Conservation (phyloP, 1,140 invertebrate genomes). For the Muscidifurax raptorellus region DNA sequence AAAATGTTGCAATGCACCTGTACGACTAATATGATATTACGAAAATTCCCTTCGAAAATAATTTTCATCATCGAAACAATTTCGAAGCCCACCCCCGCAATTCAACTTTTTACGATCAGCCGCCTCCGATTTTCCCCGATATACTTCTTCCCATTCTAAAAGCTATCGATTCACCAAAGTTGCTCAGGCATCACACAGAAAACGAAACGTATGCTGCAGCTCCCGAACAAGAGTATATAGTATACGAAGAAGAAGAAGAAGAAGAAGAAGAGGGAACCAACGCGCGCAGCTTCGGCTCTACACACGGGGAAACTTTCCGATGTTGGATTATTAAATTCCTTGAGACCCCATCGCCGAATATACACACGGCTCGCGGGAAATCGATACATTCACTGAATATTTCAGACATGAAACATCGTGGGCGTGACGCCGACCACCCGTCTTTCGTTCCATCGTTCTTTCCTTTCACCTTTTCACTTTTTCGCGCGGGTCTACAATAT, state of each 20-base stretch:
- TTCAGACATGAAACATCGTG: constrained; percentile 64
- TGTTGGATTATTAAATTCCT: constrained; percentile 76
- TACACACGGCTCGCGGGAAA: constrained; percentile 64
- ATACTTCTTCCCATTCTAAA: not conserved
- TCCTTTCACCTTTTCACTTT: constrained; percentile 15
- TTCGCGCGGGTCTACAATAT: not conserved
- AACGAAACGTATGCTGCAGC: not conserved
- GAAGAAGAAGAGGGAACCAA: not conserved
- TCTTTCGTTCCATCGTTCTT: constrained; percentile 38
- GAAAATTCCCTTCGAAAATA: not conserved
- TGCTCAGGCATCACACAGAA: constrained; percentile 2
- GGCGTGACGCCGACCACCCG: not conserved
- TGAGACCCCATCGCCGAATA: constrained; percentile 72
- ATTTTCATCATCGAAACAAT: not conserved
- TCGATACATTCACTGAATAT: constrained; percentile 76
- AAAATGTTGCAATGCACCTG: too few species aligned
- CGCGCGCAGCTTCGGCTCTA: constrained; percentile 1
- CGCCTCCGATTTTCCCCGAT: not conserved
- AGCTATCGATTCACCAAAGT: not conserved
- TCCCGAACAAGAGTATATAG: not conserved
- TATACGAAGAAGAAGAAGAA: not conserved
- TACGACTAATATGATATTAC: too few species aligned
- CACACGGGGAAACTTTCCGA: constrained; percentile 69
- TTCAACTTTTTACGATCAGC: not conserved
- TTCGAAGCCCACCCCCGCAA: not conserved